These are phyloP conservation scores for Heliconius nattereri DNA, from an alignment of 1,140 invertebrate species.

Conservation along the genomic window DNA sequence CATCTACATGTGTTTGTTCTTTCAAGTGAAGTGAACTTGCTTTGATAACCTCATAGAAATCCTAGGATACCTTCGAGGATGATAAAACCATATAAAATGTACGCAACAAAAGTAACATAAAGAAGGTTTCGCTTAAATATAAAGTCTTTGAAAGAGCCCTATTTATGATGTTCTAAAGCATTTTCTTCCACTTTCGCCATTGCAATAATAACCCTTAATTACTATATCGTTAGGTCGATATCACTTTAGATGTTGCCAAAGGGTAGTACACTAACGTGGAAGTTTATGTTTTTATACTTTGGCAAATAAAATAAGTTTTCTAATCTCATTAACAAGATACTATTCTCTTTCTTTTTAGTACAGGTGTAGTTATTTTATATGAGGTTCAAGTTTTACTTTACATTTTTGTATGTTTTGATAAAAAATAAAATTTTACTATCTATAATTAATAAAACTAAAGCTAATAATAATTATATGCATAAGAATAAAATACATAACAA, in stretches of 20 bases:
- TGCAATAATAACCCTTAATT: constrained; percentile 40
- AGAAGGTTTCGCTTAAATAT: constrained; percentile 1
- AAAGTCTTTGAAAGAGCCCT: constrained; percentile 15
- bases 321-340: constrained; percentile 22
- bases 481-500: too few species aligned
- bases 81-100: constrained; percentile 5
- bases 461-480: too few species aligned
- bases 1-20: not conserved
- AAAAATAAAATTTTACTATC: too few species aligned
- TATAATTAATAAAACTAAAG: too few species aligned
- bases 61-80: not conserved
- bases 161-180: constrained; percentile 46
- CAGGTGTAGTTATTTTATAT: not conserved
- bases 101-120: constrained; percentile 2
- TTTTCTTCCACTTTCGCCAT: constrained; percentile 37
- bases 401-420: too few species aligned
- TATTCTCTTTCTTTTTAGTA: constrained; percentile 10
- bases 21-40: not conserved
- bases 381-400: too few species aligned
- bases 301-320: constrained; percentile 31
- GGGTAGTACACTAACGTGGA: not conserved
- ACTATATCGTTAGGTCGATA: constrained; percentile 33
- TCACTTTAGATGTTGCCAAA: constrained; percentile 12
- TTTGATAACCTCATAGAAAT: not conserved
- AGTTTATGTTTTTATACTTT: constrained; percentile 1